phyloP scores from a whole-genome alignment of 2,888 invertebrate genomes.

The Xylota segnis region DNA sequence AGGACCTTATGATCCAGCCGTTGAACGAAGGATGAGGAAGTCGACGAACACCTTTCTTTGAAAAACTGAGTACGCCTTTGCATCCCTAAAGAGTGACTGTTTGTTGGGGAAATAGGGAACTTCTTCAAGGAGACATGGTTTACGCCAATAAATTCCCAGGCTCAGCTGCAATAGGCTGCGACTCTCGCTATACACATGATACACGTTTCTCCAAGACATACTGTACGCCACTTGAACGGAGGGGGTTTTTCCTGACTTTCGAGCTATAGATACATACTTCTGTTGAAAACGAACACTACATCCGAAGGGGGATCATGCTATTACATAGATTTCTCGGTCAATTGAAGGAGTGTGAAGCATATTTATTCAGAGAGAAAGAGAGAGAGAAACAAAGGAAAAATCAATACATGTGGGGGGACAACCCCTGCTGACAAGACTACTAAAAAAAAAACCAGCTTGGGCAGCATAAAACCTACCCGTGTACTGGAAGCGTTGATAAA shows the following conservation, averaged over 20 bases:
- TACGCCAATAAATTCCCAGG: too few species aligned
- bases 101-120: too few species aligned
- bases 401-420: neutral
- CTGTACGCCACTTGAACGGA: neutral
- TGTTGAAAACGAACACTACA: neutral
- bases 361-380: neutral
- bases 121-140: too few species aligned
- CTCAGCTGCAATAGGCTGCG: too few species aligned
- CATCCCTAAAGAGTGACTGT: too few species aligned
- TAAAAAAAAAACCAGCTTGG: neutral
- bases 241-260: neutral
- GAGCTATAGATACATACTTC: neutral
- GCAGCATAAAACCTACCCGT: constrained; percentile 14
- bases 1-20: too few species aligned
- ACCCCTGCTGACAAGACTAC: neutral
- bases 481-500: neutral
- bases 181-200: too few species aligned
- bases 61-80: too few species aligned
- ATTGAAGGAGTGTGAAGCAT: neutral
- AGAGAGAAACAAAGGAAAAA: neutral
- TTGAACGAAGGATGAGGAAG: too few species aligned
- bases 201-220: too few species aligned
- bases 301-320: constrained; percentile 22
- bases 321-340: constrained; percentile 3
- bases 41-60: too few species aligned